Evolutionary conservation across 2,797 vertebrate genomes (phyloP), one percentile per base, ranked within the genome.

Genomic region (Gymnothorax reevesii): DNA sequence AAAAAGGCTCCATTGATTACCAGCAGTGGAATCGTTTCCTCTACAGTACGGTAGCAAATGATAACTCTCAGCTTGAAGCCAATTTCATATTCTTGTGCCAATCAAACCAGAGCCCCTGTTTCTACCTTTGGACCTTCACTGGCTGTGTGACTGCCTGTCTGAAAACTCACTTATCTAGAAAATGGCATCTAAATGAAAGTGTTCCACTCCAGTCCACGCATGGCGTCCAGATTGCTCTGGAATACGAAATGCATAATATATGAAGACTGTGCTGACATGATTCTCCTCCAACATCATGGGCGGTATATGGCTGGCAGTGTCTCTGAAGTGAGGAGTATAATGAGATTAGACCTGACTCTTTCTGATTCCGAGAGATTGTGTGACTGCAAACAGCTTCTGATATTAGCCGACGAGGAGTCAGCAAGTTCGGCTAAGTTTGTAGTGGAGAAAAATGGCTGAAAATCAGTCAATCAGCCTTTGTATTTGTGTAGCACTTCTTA

Each of bases 1-100:
- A 42, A 42, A 88, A 88, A 88, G 83, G 9, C 82, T 27, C 33
- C 83, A 83, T 77, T 86, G 87, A 88, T 88, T 86, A 84, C 71
- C 52, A 52, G 79, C 33, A 84, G 71, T 12, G 49, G 33, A 62
- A 57, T 59, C 77, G 87, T 42, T 42, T 42, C 1, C 33, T 80
- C 84, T 69, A 80, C 59, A 84, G 77, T 59, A 69, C 25, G 10
- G 52, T 62, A 52, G 60, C 82, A 59, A 73, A 86, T 86, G 75
- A 86, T 84, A 83, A 71, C 85, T 42, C 83, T 55, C 27, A 77
- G 87, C 71, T 80, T 80, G 80, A 83, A 83, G 80, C 59, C 80
- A 83, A 83, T 83, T 57, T 27, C 54, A 59, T 57, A 59, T 59
- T 59, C 25, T 83, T 10, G 15, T 83, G 80, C 59, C 80, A 49